phyloP scores from a whole-genome alignment of 2,113 vertebrate species.

The Anarhynchus alexandrinus region DNA sequence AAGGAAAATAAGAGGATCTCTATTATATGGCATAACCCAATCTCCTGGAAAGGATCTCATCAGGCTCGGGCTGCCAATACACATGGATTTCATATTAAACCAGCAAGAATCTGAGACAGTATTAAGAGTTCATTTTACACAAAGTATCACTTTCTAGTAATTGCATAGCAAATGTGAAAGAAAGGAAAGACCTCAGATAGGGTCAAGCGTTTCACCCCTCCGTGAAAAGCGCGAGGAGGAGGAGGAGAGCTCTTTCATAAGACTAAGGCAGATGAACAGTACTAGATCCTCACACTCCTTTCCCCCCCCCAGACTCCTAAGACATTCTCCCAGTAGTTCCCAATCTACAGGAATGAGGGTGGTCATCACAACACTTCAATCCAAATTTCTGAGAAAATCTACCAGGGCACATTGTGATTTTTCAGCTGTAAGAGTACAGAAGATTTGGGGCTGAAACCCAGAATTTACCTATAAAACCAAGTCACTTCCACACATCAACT shows the following conservation, averaged over 20 bases:
- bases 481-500: not conserved
- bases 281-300: not conserved
- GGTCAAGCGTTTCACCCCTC: not conserved
- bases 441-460: not conserved
- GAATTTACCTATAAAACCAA: not conserved
- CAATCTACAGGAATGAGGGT: not conserved
- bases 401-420: rapidly evolving
- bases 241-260: not conserved
- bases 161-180: rapidly evolving
- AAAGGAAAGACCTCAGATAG: not conserved
- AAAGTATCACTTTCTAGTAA: not conserved
- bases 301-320: not conserved
- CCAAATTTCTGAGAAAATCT: not conserved
- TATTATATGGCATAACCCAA: not conserved
- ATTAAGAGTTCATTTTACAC: not conserved
- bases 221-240: not conserved
- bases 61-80: not conserved
- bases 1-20: not conserved
- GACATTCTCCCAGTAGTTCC: not conserved
- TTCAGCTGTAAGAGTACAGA: not conserved
- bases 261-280: not conserved
- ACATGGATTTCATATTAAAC: not conserved
- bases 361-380: not conserved
- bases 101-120: not conserved
- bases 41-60: not conserved